Evolutionary conservation across 1,140 invertebrate genomes (phyloP).

Genomic region (Aradophagus sp.): DNA sequence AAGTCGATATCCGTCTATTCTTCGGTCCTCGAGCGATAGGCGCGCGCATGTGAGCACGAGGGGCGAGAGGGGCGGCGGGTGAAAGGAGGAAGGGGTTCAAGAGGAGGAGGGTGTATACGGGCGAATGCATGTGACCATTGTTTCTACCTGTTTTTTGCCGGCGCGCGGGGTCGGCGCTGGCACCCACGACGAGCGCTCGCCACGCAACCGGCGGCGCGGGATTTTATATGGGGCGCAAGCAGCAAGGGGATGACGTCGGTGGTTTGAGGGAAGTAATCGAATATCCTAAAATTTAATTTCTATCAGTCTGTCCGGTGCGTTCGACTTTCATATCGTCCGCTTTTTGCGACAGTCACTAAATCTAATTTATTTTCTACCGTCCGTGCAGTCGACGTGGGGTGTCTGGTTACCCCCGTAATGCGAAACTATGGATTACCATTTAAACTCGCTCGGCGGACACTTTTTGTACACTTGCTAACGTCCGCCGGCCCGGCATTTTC

Average conservation of each 20-base stretch:
- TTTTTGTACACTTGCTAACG: slow-evolving; percentile 32
- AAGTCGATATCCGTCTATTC: slow-evolving; percentile 59
- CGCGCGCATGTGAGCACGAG: no score
- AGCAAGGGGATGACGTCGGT: slow-evolving; percentile 50
- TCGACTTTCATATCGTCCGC: slow-evolving; percentile 74
- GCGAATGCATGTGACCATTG: slow-evolving; percentile 38
- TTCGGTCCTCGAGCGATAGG: slow-evolving; percentile 42
- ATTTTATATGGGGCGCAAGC: slow-evolving; percentile 58
- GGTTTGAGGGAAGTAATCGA: slow-evolving; percentile 69
- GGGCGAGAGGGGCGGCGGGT: no score
- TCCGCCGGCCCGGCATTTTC: slow-evolving; percentile 18
- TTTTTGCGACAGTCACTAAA: slow-evolving; percentile 74
- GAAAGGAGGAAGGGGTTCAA: no score
- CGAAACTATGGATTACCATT: slow-evolving; percentile 55
- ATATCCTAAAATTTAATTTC: slow-evolving; percentile 75
- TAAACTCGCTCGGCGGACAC: slow-evolving; percentile 32
- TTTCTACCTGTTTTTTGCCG: slow-evolving; percentile 52
- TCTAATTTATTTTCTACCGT: slow-evolving; percentile 73
- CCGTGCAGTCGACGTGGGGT: slow-evolving; percentile 54
- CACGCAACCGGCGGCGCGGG: slow-evolving; percentile 33
- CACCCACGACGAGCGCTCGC: slow-evolving; percentile 21
- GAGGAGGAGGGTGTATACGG: no score
- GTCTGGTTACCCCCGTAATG: slow-evolving; percentile 55
- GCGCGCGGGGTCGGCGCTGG: slow-evolving; percentile 30
- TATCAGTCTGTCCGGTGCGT: slow-evolving; percentile 71